These are phyloP conservation scores for Cremastinae sp. DNA, from an alignment of 2,888 invertebrate species.

Conservation along the genomic window DNA sequence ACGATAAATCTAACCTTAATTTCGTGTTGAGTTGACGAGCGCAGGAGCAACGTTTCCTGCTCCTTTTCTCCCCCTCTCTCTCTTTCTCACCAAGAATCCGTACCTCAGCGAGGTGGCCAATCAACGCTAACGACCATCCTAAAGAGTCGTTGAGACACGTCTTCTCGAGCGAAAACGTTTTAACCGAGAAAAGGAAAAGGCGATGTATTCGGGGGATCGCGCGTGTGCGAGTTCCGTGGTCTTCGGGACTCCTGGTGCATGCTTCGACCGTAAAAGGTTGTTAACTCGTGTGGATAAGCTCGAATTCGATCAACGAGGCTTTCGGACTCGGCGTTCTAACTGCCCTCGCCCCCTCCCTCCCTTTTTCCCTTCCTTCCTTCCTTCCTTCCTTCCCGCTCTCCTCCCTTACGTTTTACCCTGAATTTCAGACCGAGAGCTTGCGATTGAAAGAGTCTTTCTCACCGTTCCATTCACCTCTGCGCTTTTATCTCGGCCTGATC, in stretches of 20 bases:
- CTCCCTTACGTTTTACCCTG: background rate
- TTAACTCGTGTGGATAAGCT: conserved; percentile 7
- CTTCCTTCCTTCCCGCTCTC: background rate
- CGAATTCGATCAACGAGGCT: conserved; percentile 4
- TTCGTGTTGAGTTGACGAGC: conserved; percentile 63
- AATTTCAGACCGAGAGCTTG: background rate
- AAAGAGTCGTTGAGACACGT: conserved; percentile 70
- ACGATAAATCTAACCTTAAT: conserved; percentile 73
- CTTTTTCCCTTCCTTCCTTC: background rate
- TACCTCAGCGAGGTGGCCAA: conserved; percentile 59
- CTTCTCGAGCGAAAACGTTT: conserved; percentile 63
- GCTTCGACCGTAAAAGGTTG: conserved; percentile 15
- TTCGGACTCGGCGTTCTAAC: too few species aligned
- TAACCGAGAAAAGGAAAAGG: conserved; percentile 64
- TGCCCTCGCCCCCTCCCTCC: too few species aligned
- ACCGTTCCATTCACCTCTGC: background rate
- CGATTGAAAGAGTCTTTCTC: background rate
- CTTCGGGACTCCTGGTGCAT: background rate
- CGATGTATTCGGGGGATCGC: conserved; percentile 13
- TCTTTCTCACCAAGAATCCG: conserved; percentile 47
- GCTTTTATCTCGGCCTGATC: background rate
- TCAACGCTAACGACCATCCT: conserved; percentile 72
- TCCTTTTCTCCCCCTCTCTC: conserved; percentile 29
- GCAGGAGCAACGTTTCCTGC: conserved; percentile 1
- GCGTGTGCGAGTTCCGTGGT: too few species aligned